Evolutionary conservation across 1,140 invertebrate genomes (phyloP).

Genomic region (Globodera rostochiensis): DNA sequence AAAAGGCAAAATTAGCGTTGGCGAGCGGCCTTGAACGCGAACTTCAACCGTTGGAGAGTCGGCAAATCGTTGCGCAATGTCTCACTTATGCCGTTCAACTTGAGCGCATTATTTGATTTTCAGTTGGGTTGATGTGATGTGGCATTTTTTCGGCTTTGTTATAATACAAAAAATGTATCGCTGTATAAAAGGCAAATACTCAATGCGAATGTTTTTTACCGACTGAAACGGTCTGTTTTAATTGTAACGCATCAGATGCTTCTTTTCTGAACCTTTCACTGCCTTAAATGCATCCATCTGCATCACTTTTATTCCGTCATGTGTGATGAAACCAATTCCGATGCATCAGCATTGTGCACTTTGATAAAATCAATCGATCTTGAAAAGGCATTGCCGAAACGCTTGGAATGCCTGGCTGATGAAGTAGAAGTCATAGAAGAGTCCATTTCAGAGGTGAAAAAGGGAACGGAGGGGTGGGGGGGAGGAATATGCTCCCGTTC

Average conservation of each 20-base stretch:
- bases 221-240: too few species aligned
- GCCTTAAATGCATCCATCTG: too few species aligned
- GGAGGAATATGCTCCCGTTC: too few species aligned
- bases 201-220: too few species aligned
- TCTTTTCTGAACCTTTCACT: too few species aligned
- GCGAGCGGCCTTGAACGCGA: background rate
- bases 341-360: background rate
- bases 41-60: background rate
- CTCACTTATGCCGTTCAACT: background rate
- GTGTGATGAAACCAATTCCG: background rate
- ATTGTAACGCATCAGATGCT: too few species aligned
- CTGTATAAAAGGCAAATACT: too few species aligned
- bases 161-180: too few species aligned
- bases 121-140: too few species aligned
- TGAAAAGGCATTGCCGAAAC: background rate
- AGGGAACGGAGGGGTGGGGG: background rate
- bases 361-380: background rate
- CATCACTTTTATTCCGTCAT: background rate
- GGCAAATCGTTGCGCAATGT: background rate
- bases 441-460: background rate
- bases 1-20: background rate
- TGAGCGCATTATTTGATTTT: conserved; percentile 8
- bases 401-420: background rate
- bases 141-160: too few species aligned
- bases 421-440: background rate